Evolutionary conservation across 2,888 invertebrate genomes (phyloP).

Genomic region (Gasteruption jaculator): DNA sequence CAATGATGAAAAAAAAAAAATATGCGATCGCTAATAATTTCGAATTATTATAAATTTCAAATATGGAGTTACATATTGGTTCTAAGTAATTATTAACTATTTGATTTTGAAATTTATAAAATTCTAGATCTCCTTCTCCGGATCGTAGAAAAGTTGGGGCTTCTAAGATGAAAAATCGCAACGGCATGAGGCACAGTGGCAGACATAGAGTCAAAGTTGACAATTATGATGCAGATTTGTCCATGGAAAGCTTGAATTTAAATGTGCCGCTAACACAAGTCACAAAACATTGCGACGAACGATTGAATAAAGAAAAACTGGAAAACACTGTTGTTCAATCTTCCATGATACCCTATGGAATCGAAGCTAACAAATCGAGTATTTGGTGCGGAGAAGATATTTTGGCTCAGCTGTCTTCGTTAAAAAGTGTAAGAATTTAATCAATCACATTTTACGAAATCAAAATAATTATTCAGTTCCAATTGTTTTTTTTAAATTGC

Average conservation of each 20-base stretch:
- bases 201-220: constrained; percentile 35
- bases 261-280: constrained; percentile 48
- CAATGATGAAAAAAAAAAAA: no score
- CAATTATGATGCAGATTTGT: constrained; percentile 43
- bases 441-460: background rate
- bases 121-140: constrained; percentile 42
- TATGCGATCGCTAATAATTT: no score
- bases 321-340: no score
- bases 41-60: no score
- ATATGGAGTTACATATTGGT: no score
- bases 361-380: constrained; percentile 30
- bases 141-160: constrained; percentile 35
- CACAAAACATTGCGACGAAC: constrained; percentile 15
- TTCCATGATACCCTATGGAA: no score
- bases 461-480: background rate
- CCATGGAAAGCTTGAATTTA: constrained; percentile 46
- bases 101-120: background rate
- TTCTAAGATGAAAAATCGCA: constrained; percentile 32
- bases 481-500: constrained; percentile 4
- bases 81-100: background rate
- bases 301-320: constrained; percentile 35
- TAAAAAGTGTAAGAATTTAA: constrained; percentile 37
- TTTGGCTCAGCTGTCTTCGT: constrained; percentile 39
- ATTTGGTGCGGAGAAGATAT: constrained; percentile 43
- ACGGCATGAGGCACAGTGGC: constrained; percentile 24